Percentiles rank a stretch among this genome's conserved stretches.
phyloP scores from a whole-genome alignment of 2,113 vertebrate genomes.

The Pyrgilauda ruficollis region DNA sequence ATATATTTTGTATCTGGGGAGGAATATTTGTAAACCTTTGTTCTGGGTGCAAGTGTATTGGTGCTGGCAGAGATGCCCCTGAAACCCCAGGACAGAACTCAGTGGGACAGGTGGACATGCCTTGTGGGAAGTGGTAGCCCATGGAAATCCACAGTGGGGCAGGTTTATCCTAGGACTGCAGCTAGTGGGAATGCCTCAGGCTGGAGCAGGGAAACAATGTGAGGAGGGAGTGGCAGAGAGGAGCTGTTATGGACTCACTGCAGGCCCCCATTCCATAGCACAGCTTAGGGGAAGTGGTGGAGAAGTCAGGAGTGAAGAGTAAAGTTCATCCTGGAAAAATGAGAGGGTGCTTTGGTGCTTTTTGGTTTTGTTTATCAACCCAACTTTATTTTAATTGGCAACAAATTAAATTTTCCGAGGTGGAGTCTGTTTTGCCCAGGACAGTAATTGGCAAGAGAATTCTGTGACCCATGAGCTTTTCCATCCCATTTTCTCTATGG shows the following conservation, averaged over 20 bases:
- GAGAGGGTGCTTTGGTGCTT: neutral
- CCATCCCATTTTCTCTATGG: neutral
- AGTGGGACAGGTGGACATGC: neutral
- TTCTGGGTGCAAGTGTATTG: fast-evolving
- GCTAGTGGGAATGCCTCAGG: neutral
- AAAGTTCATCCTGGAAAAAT: neutral
- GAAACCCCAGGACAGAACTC: neutral
- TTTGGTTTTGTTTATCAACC: neutral
- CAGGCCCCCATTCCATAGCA: fast-evolving
- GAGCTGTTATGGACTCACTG: fast-evolving
- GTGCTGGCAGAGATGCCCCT: neutral
- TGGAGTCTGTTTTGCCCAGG: neutral
- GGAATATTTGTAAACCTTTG: neutral
- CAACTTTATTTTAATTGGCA: neutral
- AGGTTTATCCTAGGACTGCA: neutral
- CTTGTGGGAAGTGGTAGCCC: neutral
- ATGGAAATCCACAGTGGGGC: no score
- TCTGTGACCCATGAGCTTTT: neutral
- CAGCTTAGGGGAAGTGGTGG: fast-evolving
- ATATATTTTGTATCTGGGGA: neutral
- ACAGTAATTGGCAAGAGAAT: neutral
- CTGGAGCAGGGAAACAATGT: fast-evolving
- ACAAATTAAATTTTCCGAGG: neutral
- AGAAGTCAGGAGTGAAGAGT: neutral
- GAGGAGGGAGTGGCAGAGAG: neutral